Conservation (phyloP, 2,888 invertebrate genomes). For the Ypsolopha scabrella region DNA sequence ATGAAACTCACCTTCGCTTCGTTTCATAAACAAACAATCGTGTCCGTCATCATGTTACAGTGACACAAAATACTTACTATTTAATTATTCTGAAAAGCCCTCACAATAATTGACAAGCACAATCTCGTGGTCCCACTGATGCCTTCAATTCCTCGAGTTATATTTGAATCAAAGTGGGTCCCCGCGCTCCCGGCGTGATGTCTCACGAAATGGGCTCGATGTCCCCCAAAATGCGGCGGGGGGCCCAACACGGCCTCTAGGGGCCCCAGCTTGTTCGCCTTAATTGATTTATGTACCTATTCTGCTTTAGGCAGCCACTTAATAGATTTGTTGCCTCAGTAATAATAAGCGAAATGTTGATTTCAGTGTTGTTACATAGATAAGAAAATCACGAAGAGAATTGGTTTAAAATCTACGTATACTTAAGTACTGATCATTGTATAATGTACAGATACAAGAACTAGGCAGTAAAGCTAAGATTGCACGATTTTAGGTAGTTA, state of each 20-base stretch:
- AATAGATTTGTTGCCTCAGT: conserved; percentile 58
- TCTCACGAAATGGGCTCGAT: conserved; percentile 43
- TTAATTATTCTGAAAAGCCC: neutral
- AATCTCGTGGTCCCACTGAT: conserved; percentile 22
- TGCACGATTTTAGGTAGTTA: too few relatives aligned
- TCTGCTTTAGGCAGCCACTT: conserved; percentile 21
- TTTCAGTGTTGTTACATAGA: neutral
- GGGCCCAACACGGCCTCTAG: conserved; percentile 37
- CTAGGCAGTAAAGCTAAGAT: too few relatives aligned
- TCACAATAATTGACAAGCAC: neutral
- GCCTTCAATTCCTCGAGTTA: conserved; percentile 58
- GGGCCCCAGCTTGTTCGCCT: conserved; percentile 37
- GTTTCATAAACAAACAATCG: too few relatives aligned
- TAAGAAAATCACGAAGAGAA: neutral
- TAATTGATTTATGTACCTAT: conserved; percentile 54
- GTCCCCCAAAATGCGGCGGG: conserved; percentile 43
- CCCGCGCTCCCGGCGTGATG: conserved; percentile 35
- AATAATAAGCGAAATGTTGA: conserved; percentile 24
- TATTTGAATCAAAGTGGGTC: conserved; percentile 59
- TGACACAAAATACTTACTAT: neutral
- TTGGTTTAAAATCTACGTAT: too few relatives aligned
- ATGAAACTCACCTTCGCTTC: too few relatives aligned
- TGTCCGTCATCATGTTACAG: neutral
- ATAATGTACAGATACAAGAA: too few relatives aligned
- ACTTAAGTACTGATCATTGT: too few relatives aligned